phyloP scores from a whole-genome alignment of 2,888 invertebrate genomes.

The Sarcophaga carnaria region DNA sequence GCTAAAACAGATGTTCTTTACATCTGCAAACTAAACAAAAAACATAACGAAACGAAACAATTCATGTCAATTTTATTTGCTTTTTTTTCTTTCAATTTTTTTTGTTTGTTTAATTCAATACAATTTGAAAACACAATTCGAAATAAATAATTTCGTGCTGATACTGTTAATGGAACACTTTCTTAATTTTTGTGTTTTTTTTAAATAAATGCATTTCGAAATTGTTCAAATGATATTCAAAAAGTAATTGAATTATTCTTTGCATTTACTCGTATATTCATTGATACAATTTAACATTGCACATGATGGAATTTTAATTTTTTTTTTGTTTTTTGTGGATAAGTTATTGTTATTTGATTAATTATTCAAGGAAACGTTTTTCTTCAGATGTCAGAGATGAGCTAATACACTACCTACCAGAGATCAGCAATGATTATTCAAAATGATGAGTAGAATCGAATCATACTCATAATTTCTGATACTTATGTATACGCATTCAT shows the following conservation, averaged over 20 bases:
- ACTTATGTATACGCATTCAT: too few relatives aligned
- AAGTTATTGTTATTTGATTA: background rate
- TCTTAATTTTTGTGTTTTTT: too few relatives aligned
- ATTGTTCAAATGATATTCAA: background rate
- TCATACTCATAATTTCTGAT: too few relatives aligned
- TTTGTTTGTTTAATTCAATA: background rate
- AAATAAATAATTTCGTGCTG: constrained; percentile 32
- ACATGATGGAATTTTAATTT: background rate
- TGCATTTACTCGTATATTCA: background rate
- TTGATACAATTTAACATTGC: background rate
- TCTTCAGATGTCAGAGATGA: too few relatives aligned
- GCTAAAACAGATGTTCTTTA: constrained; percentile 37
- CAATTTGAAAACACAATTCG: constrained; percentile 19
- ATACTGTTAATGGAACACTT: background rate
- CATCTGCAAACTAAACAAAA: background rate
- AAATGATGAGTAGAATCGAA: too few relatives aligned
- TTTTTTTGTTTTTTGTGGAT: background rate
- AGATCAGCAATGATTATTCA: too few relatives aligned
- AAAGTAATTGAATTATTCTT: constrained; percentile 1
- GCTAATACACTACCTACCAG: too few relatives aligned
- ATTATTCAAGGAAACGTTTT: too few relatives aligned
- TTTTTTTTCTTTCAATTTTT: background rate
- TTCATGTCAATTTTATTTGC: constrained; percentile 39
- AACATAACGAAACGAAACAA: background rate
- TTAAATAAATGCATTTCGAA: too few relatives aligned